phyloP scores from a whole-genome alignment of 2,888 invertebrate species.

The Celastrina argiolus region DNA sequence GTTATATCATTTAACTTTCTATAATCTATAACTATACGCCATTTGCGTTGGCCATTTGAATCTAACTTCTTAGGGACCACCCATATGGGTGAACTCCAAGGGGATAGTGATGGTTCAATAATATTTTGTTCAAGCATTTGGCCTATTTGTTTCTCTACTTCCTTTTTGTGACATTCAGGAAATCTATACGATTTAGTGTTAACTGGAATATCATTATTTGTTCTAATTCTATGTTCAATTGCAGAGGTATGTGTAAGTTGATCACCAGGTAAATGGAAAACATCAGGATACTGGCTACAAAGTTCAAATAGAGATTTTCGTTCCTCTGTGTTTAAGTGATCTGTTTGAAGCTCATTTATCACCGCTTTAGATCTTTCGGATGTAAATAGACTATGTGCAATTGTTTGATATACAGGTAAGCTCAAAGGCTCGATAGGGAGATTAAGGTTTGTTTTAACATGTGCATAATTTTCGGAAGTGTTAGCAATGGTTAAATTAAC shows the following conservation, averaged over 20 bases:
- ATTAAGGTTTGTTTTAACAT: background rate
- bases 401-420: background rate
- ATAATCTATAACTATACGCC: no score
- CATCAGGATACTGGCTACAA: no score
- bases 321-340: constrained; percentile 34
- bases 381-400: background rate
- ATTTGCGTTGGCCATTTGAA: constrained; percentile 27
- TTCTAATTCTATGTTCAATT: no score
- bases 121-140: no score
- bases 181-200: constrained; percentile 30
- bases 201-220: constrained; percentile 21
- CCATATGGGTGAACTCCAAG: constrained; percentile 32
- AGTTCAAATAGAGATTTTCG: no score
- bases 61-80: constrained; percentile 35
- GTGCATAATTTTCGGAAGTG: no score
- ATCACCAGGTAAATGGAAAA: no score
- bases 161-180: constrained; percentile 17
- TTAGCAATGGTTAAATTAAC: background rate
- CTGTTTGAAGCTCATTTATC: background rate
- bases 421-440: background rate
- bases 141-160: no score
- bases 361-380: no score
- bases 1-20: no score
- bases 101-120: background rate
- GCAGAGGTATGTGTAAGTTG: no score